A percentile compares a stretch with the other conserved stretches of the same genome.
Evolutionary conservation across 2,113 vertebrate species (phyloP).

Genomic region (Gadus chalcogrammus): DNA sequence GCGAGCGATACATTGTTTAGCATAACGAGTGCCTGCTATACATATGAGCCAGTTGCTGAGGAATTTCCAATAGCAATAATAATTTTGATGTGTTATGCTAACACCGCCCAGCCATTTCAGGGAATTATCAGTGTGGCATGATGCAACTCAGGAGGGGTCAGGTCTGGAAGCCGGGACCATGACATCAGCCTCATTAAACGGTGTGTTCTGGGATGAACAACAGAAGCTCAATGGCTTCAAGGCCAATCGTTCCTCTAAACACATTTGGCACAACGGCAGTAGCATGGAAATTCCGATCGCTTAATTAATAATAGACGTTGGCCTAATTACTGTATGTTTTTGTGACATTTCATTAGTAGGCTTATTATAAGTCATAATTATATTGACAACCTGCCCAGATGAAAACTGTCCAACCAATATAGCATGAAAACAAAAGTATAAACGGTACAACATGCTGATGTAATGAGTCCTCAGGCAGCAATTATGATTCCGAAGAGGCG

Average conservation of each 20-base stretch:
- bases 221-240: conserved; percentile 13
- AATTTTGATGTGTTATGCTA: background rate
- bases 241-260: background rate
- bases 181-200: background rate
- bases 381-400: no score
- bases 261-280: no score
- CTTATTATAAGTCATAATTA: no score
- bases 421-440: no score
- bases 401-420: no score
- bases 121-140: background rate
- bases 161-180: background rate
- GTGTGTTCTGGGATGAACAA: conserved; percentile 18
- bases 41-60: conserved; percentile 1
- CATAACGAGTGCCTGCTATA: background rate
- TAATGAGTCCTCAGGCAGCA: conserved; percentile 11
- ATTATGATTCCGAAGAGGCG: conserved; percentile 20
- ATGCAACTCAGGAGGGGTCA: conserved; percentile 46
- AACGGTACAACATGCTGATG: background rate
- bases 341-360: no score
- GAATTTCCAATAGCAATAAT: conserved; percentile 11
- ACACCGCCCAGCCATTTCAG: background rate
- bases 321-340: no score
- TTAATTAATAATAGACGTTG: no score
- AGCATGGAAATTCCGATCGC: no score
- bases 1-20: no score